Base-by-base conservation (phyloP, 2,888 invertebrate genomes). In the Ferdinandea cuprea region DNA sequence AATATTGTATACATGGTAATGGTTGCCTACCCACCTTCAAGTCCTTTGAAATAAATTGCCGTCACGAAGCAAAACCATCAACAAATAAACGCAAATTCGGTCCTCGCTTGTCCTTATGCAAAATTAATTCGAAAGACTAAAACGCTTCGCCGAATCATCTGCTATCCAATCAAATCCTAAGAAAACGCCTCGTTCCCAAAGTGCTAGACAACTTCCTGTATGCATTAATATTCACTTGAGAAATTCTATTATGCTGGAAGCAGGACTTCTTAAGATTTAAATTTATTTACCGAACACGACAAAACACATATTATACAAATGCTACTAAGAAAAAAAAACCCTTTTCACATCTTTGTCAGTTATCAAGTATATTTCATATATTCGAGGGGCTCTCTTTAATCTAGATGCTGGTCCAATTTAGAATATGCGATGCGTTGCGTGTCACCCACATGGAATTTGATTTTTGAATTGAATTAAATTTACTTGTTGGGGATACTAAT, bases 401-500 rank as follows among this genome's bases (percentile, higher is more conserved):
- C 21, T 17, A 40, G 3, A 56, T 42, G 17, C 58, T 28, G 58
- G 42, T 11, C 19, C n/a, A 19, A 35, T 19, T 48, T 28, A 2
- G 6, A 8, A 15, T 52, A 17, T 25, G 3, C 9, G 40, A 42
- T 25, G 42, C 42, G 30, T 13, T 52, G 32, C 13, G 17, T 50
- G 40, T 71, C 69, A 71, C 58, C 46, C 44, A n/a, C 35, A 35
- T n/a, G 0, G 13, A 32, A 40, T 69, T 11, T 50, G 58, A 50
- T 58, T 40, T 37, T 28, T 17, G 28, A 52, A 71, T 71, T 61
- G 50, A 71, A 71, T 71, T 71, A 42, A 59, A 71, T 71, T 71
- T 7, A 40, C 28, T 50, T 46, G 46, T 35, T 19, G 9, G 44
- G 35, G 44, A 56, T 25, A 3, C n/a, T 7, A 50, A 9, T 9